Conservation (phyloP, 1,140 invertebrate species). For the Stenopsyche tienmushanensis region DNA sequence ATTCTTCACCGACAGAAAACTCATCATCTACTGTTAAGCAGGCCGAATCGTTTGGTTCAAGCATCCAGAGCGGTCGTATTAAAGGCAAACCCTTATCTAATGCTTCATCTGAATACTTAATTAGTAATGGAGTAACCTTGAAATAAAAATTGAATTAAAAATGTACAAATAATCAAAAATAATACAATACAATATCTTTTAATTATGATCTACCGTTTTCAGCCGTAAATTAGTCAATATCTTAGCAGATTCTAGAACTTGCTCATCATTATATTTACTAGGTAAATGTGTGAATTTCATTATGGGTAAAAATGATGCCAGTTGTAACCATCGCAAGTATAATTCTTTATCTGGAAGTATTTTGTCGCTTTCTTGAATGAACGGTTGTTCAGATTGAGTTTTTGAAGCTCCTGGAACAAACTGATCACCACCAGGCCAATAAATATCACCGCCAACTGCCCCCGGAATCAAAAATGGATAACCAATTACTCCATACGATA, state of each 20-base stretch:
- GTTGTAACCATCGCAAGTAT: constrained; percentile 92
- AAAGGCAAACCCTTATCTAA: constrained; percentile 79
- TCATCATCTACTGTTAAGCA: constrained; percentile 81
- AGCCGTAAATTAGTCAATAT: constrained; percentile 73
- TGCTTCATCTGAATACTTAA: constrained; percentile 73
- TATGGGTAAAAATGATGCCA: constrained; percentile 88
- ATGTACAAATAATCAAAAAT: constrained; percentile 6
- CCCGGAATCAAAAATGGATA: constrained; percentile 92
- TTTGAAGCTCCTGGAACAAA: constrained; percentile 49
- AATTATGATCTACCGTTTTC: constrained; percentile 59
- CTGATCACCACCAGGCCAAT: constrained; percentile 59
- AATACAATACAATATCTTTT: constrained; percentile 8
- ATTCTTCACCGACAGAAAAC: constrained; percentile 86
- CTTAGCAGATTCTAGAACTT: constrained; percentile 75
- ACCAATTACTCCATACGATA: constrained; percentile 84
- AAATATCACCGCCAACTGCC: constrained; percentile 85
- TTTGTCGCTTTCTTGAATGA: constrained; percentile 58
- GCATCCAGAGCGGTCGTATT: constrained; percentile 89
- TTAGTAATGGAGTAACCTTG: constrained; percentile 70
- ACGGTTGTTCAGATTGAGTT: constrained; percentile 45
- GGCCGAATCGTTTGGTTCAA: constrained; percentile 76
- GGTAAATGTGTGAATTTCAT: constrained; percentile 89
- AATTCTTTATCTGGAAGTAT: constrained; percentile 79
- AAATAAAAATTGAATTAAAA: constrained; percentile 16
- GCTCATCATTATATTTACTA: constrained; percentile 78